Percentiles rank a stretch among this genome's conserved stretches.
These are phyloP conservation scores for Ladona fulva DNA, from an alignment of 1,140 invertebrate genomes.

Conservation along the genomic window DNA sequence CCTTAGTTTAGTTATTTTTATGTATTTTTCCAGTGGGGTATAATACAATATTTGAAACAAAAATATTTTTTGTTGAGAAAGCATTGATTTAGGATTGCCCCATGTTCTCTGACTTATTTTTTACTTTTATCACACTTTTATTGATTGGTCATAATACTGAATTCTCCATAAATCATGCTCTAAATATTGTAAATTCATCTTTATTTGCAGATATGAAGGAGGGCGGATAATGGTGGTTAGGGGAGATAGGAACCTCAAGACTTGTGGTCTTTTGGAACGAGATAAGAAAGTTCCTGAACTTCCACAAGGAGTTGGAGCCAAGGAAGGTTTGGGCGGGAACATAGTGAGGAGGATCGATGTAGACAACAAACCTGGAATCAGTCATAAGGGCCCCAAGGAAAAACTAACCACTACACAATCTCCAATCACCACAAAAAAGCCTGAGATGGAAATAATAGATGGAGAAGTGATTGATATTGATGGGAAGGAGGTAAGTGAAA, in stretches of 20 bases:
- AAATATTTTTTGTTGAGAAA: too few species aligned
- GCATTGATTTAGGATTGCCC: too few species aligned
- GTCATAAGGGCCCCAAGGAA: too few species aligned
- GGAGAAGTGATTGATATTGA: slow-evolving; percentile 12
- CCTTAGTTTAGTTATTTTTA: too few species aligned
- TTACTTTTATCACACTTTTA: too few species aligned
- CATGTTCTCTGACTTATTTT: too few species aligned
- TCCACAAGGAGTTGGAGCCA: neutral
- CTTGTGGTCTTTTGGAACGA: slow-evolving; percentile 64
- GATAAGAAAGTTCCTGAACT: neutral
- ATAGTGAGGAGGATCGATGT: neutral
- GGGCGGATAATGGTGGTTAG: slow-evolving; percentile 68
- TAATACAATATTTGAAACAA: too few species aligned
- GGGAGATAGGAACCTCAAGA: slow-evolving; percentile 61
- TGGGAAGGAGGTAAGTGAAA: slow-evolving; percentile 12
- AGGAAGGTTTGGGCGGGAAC: neutral
- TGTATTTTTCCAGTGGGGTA: too few species aligned
- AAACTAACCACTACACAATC: too few species aligned
- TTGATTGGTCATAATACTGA: too few species aligned
- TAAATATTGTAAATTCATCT: too few species aligned
- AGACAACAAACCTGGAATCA: neutral
- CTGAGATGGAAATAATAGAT: neutral
- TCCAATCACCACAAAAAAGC: neutral
- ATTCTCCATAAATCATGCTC: too few species aligned
- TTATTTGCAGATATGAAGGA: slow-evolving; percentile 46